Conservation (phyloP, 2,888 invertebrate genomes). For the Onthophagus sagittarius region DNA sequence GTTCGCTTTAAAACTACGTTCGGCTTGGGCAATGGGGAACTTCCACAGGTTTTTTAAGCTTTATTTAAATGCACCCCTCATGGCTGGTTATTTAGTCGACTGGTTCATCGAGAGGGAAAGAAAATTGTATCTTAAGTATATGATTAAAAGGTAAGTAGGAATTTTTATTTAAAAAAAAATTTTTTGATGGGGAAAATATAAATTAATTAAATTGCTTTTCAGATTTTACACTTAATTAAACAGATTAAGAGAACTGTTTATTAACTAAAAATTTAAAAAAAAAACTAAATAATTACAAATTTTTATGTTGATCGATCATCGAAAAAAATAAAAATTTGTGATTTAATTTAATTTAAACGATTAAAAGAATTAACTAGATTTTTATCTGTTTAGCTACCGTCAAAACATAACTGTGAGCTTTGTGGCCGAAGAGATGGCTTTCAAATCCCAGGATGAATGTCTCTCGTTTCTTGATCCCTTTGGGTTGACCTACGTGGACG, state of each 20-base stretch:
- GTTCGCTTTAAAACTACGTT: constrained; percentile 83
- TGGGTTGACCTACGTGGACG: constrained; percentile 69
- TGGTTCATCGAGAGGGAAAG: constrained; percentile 97
- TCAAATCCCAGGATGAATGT: constrained; percentile 78
- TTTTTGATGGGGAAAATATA: not conserved
- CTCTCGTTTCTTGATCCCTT: constrained; percentile 83
- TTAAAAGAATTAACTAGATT: constrained; percentile 19
- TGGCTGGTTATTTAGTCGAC: constrained; percentile 96
- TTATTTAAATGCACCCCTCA: constrained; percentile 84
- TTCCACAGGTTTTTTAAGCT: constrained; percentile 90
- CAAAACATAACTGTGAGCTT: constrained; percentile 84
- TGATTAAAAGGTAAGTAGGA: constrained; percentile 94
- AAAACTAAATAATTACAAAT: not conserved
- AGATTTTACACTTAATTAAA: not conserved
- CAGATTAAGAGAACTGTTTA: too few relatives aligned
- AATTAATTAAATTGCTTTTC: not conserved
- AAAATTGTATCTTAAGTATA: constrained; percentile 83
- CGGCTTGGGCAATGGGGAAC: constrained; percentile 92
- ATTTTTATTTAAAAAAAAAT: not conserved
- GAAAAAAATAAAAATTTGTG: not conserved
- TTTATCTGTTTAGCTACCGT: constrained; percentile 74
- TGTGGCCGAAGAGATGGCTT: constrained; percentile 84
- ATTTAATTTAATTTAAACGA: not conserved
- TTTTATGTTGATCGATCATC: not conserved
- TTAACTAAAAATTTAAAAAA: too few relatives aligned